Evolutionary conservation across 2,113 vertebrate species (phyloP).

Genomic region (Tiliqua scincoides): DNA sequence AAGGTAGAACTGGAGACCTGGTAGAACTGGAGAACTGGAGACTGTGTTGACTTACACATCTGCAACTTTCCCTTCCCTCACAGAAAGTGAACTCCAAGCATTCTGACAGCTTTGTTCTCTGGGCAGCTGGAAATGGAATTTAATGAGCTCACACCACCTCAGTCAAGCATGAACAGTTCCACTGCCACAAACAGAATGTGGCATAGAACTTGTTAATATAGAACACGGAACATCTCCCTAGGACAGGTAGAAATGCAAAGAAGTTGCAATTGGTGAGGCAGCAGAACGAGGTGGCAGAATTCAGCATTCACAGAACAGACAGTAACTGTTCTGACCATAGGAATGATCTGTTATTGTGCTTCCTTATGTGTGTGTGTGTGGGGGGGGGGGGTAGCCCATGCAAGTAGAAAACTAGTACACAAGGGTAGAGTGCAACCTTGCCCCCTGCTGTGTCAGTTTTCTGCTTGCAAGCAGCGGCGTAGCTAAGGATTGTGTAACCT

Average conservation of each 20-base stretch:
- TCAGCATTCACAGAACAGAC: not conserved
- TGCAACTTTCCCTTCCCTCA: not conserved
- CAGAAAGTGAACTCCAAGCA: not conserved
- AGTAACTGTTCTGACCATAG: not conserved
- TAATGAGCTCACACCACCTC: no score
- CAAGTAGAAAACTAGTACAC: not conserved
- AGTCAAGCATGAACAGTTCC: no score
- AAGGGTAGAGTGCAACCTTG: not conserved
- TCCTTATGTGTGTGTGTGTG: no score
- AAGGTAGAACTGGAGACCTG: no score
- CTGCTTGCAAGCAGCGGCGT: not conserved
- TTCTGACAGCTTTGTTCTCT: not conserved
- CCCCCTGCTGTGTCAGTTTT: not conserved
- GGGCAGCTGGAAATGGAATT: no score
- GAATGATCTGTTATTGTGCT: not conserved
- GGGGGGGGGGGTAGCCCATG: no score
- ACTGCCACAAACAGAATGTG: no score
- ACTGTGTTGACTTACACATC: no score
- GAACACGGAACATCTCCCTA: no score
- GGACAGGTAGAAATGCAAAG: not conserved
- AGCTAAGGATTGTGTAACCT: no score
- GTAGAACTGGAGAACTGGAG: no score
- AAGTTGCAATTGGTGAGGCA: not conserved
- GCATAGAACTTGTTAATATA: not conserved
- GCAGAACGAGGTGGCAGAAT: not conserved